phyloP scores from a whole-genome alignment of 2,113 vertebrate genomes.

The Cochlearius cochlearius region DNA sequence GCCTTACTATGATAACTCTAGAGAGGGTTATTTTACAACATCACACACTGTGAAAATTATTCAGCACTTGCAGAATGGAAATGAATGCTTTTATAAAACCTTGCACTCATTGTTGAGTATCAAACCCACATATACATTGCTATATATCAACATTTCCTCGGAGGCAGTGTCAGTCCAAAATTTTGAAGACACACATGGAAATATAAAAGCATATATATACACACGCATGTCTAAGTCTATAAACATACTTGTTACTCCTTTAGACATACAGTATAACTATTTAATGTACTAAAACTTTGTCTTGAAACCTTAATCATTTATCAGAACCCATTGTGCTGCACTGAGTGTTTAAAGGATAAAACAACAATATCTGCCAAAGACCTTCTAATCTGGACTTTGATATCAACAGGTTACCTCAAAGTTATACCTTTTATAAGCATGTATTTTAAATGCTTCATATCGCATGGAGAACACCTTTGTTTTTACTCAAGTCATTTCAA shows the following conservation, averaged over 20 bases:
- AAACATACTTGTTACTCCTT: neutral
- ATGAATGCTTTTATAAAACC: neutral
- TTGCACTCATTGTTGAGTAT: neutral
- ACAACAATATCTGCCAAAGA: neutral
- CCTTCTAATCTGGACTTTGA: neutral
- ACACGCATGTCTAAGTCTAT: neutral
- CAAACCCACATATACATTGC: neutral
- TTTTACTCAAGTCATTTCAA: neutral
- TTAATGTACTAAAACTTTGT: neutral
- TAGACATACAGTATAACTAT: neutral
- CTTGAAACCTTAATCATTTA: neutral
- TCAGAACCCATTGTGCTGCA: neutral
- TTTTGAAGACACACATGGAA: neutral
- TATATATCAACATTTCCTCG: neutral
- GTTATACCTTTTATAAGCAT: neutral
- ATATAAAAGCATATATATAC: neutral
- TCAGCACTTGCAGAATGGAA: neutral
- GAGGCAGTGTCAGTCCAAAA: neutral
- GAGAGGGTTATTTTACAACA: neutral
- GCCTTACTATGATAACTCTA: neutral
- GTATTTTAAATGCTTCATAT: neutral
- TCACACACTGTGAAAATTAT: neutral
- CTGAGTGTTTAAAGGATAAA: neutral
- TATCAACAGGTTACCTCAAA: neutral
- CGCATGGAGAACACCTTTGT: neutral